A percentile compares a stretch with the other conserved stretches of the same genome.
Conservation (phyloP, 2,797 vertebrate genomes). For the Sylvia borin region DNA sequence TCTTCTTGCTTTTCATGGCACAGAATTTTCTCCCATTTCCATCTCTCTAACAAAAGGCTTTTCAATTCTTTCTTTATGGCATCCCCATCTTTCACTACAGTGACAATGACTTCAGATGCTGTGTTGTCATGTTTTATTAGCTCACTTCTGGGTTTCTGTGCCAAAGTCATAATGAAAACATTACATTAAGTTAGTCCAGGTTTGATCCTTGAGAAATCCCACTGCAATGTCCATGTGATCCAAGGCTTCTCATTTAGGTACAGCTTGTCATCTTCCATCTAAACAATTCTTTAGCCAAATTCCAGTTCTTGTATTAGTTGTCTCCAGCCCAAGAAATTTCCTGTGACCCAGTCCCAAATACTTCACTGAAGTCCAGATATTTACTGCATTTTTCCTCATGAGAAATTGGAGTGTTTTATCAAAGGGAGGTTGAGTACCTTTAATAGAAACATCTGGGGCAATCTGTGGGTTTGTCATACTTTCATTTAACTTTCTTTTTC, state of each 20-base stretch:
- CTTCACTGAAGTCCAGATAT: not conserved
- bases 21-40: not conserved
- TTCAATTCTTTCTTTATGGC: not conserved
- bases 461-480: not conserved
- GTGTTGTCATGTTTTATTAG: not conserved
- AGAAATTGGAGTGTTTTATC: not conserved
- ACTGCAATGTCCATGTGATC: not conserved
- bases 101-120: not conserved
- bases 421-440: not conserved
- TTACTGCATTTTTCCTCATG: not conserved
- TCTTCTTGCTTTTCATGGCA: not conserved
- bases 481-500: not conserved
- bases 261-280: not conserved
- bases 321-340: not conserved
- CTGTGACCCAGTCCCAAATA: not conserved
- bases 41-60: not conserved
- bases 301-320: not conserved
- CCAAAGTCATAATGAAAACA: constrained; percentile 8
- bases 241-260: not conserved
- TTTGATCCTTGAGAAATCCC: not conserved
- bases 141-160: not conserved
- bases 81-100: not conserved
- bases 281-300: not conserved
- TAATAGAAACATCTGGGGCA: not conserved
- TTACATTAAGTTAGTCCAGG: not conserved